Evolutionary conservation across 2,888 invertebrate genomes (phyloP).

Genomic region (Anticlea derivata): DNA sequence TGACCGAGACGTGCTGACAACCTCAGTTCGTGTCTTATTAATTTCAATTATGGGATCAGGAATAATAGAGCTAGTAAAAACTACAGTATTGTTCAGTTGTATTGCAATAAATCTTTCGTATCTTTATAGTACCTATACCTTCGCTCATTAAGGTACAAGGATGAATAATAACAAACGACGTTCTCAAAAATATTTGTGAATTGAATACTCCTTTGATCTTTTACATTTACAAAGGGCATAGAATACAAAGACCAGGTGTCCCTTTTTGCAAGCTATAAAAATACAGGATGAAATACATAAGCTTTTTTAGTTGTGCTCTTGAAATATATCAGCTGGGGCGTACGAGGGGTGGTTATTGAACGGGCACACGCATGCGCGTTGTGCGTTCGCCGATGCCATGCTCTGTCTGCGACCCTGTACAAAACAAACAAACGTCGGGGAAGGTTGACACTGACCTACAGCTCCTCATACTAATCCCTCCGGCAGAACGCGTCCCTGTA

Average conservation of each 20-base stretch:
- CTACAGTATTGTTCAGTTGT: too few species aligned
- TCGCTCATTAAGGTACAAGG: too few species aligned
- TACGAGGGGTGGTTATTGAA: slow-evolving; percentile 65
- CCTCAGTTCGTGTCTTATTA: slow-evolving; percentile 14
- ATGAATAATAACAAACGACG: too few species aligned
- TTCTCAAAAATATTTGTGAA: background rate
- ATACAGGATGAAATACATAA: slow-evolving; percentile 16
- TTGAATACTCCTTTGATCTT: background rate
- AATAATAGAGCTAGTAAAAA: slow-evolving; percentile 1
- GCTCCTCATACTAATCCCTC: slow-evolving; percentile 42
- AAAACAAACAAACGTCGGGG: slow-evolving; percentile 73
- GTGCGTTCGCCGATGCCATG: slow-evolving; percentile 42
- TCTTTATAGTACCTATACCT: too few species aligned
- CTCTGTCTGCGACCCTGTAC: slow-evolving; percentile 55
- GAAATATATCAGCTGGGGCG: slow-evolving; percentile 56
- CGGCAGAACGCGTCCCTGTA: slow-evolving; percentile 32
- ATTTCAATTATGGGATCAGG: slow-evolving; percentile 6
- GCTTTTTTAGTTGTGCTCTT: slow-evolving; percentile 28
- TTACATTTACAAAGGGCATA: background rate
- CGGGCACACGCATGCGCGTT: slow-evolving; percentile 72
- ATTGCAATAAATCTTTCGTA: too few species aligned
- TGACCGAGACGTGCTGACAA: slow-evolving; percentile 25
- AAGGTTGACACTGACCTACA: slow-evolving; percentile 69
- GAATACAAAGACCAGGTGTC: slow-evolving; percentile 4
- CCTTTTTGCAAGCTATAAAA: slow-evolving; percentile 11